Evolutionary conservation across 2,888 invertebrate genomes (phyloP).

Genomic region (Nasonia oneida): DNA sequence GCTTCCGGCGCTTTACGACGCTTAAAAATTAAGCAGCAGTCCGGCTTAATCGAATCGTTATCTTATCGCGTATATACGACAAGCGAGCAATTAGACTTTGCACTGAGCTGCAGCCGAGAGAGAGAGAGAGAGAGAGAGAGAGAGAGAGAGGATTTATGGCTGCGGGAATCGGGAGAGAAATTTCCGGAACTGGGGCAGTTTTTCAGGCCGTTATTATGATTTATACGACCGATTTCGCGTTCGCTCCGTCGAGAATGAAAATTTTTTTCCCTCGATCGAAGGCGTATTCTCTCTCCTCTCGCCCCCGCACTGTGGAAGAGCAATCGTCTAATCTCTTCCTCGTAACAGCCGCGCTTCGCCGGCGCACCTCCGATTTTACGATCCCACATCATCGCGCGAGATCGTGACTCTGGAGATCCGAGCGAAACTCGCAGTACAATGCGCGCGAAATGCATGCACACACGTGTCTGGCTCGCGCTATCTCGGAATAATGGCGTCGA

Average conservation of each 20-base stretch:
- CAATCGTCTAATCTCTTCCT: neutral
- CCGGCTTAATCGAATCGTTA: conserved; percentile 22
- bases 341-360: neutral
- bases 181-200: conserved; percentile 1
- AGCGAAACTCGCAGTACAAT: neutral
- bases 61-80: neutral
- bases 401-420: neutral
- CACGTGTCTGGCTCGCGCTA: neutral
- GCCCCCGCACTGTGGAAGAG: no score
- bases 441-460: neutral
- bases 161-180: neutral
- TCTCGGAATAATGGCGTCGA: conserved; percentile 9
- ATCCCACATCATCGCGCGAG: neutral
- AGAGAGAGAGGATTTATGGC: neutral
- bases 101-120: neutral
- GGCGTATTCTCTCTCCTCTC: no score
- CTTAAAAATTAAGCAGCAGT: conserved; percentile 24
- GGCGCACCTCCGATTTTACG: conserved; percentile 18
- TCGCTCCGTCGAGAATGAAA: no score
- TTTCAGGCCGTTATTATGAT: neutral
- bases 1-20: conserved; percentile 12
- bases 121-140: neutral
- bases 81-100: neutral
- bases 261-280: no score
- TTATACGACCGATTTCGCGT: neutral